Conservation (phyloP, 2,888 invertebrate species). For the Synanthedon formicaeformis region DNA sequence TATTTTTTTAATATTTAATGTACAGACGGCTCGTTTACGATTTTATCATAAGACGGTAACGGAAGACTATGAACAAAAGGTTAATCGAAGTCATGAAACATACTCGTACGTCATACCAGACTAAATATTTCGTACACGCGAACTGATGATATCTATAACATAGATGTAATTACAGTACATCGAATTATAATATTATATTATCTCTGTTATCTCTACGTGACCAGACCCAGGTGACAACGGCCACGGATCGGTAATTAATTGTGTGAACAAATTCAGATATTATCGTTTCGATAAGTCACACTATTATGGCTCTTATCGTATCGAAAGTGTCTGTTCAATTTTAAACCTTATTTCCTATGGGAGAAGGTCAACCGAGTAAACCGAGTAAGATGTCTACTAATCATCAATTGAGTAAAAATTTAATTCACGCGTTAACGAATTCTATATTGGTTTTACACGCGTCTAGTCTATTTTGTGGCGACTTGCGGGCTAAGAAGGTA, state of each 20-base stretch:
- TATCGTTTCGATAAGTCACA: not conserved
- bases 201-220: slow-evolving; percentile 27
- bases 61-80: too few relatives aligned
- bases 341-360: not conserved
- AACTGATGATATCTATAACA: not conserved
- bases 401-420: not conserved
- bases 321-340: not conserved
- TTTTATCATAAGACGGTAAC: too few relatives aligned
- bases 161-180: not conserved
- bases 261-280: slow-evolving; percentile 1
- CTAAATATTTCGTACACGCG: not conserved
- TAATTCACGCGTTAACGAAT: not conserved
- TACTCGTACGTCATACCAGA: not conserved
- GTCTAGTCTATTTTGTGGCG: not conserved
- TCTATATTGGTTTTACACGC: not conserved
- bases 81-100: not conserved
- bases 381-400: too few relatives aligned
- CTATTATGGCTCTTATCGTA: not conserved
- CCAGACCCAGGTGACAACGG: slow-evolving; percentile 23
- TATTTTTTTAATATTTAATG: too few relatives aligned
- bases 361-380: not conserved
- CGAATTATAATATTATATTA: not conserved
- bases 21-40: too few relatives aligned
- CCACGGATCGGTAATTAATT: not conserved
- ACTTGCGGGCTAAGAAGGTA: not conserved